Percentiles rank a stretch among this genome's conserved stretches.
Evolutionary conservation across 2,113 vertebrate species (phyloP).

Genomic region (Andinoacara biseriatus): DNA sequence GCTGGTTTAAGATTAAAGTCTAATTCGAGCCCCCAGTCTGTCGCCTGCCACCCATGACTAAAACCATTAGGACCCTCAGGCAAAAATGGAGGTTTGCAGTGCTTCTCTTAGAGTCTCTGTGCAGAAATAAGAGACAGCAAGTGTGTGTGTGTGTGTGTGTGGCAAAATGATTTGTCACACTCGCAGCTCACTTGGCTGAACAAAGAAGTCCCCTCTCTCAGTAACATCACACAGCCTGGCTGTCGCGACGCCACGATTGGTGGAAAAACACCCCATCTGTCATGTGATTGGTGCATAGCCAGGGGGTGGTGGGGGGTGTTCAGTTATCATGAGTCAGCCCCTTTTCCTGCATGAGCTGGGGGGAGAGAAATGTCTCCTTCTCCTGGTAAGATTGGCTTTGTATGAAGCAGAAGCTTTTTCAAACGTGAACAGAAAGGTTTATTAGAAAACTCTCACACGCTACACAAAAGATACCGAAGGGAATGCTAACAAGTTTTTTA

Average conservation of each 20-base stretch:
- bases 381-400: neutral
- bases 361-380: neutral
- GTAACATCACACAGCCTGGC: conserved; percentile 35
- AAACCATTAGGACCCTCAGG: conserved; percentile 58
- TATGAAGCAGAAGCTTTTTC: neutral
- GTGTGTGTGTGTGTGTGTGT: conserved; percentile 20
- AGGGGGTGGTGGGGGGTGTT: neutral
- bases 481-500: conserved; percentile 46
- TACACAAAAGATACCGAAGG: conserved; percentile 58
- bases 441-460: conserved; percentile 61
- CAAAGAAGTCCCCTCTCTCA: conserved; percentile 59
- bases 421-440: conserved; percentile 52
- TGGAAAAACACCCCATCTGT: conserved; percentile 7
- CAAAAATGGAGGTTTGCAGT: conserved; percentile 24
- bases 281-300: conserved; percentile 65
- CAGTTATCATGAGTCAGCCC: conserved; percentile 67
- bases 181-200: conserved; percentile 66
- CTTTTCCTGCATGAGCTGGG: conserved; percentile 33
- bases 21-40: conserved; percentile 31
- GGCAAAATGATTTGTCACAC: conserved; percentile 64
- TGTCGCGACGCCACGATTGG: conserved; percentile 37
- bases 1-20: conserved; percentile 36
- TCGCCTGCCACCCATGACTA: conserved; percentile 56
- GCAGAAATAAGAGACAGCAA: conserved; percentile 18
- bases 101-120: conserved; percentile 13